These are phyloP conservation scores for Sebastiscus albofasciatus DNA, from an alignment of 2,797 vertebrate species.

Conservation along the genomic window DNA sequence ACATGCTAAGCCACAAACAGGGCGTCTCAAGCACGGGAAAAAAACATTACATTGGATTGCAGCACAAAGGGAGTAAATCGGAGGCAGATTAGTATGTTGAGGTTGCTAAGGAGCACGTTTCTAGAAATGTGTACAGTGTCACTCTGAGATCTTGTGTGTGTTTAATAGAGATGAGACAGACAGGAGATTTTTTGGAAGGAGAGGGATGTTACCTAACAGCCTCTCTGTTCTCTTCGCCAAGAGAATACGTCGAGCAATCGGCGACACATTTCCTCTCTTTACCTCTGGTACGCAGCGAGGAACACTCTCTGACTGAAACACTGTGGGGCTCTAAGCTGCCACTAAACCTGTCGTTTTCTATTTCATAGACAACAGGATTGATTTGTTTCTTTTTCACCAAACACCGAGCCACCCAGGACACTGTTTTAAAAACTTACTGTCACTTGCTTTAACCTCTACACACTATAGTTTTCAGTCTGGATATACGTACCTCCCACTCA, in stretches of 20 bases:
- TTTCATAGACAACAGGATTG: slow-evolving; percentile 21
- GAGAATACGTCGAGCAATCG: slow-evolving; percentile 55
- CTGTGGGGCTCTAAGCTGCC: slow-evolving; percentile 11
- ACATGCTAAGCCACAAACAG: slow-evolving; percentile 62
- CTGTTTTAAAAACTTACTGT: neutral
- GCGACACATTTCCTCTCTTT: slow-evolving; percentile 63
- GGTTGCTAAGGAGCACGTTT: slow-evolving; percentile 46
- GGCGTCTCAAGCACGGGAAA: slow-evolving; percentile 47
- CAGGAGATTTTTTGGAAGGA: slow-evolving; percentile 43
- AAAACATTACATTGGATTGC: slow-evolving; percentile 43
- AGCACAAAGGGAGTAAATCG: slow-evolving; percentile 43
- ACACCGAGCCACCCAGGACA: neutral
- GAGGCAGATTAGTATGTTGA: slow-evolving; percentile 45
- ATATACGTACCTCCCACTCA: neutral
- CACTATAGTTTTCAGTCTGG: slow-evolving; percentile 19
- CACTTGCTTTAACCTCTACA: neutral
- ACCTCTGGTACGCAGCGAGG: slow-evolving; percentile 45
- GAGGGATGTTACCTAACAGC: slow-evolving; percentile 56
- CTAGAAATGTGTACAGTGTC: slow-evolving; percentile 43
- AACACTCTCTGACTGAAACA: slow-evolving; percentile 45
- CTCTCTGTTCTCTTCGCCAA: slow-evolving; percentile 50
- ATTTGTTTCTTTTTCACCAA: slow-evolving; percentile 19
- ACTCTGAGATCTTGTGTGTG: slow-evolving; percentile 13
- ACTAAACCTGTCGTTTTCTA: slow-evolving; percentile 30
- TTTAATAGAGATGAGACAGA: slow-evolving; percentile 33